Base-by-base conservation (phyloP, 2,888 invertebrate genomes). In the Polietes domitor region DNA sequence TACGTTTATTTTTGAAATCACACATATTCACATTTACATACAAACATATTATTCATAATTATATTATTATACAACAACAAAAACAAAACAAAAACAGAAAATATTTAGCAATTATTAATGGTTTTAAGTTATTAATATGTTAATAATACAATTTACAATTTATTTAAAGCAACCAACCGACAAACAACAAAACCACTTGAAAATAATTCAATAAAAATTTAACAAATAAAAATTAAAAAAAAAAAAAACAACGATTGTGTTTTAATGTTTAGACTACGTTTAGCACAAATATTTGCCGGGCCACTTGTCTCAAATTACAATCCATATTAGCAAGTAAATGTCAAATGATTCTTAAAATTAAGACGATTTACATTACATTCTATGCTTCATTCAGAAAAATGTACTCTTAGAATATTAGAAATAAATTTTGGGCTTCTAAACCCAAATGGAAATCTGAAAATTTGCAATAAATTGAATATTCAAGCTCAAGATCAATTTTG, bases 151-250 rank as follows among this genome's bases (percentile, higher is more conserved):
- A 50, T 63, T 74, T 21, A 75, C 47, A 21, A 41, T 58, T 21
- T 70, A 53, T 72, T 77, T 61, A 71, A 77, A 70, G 26, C 68
- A 43, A 43, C 17, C 41, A 43, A 21, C 58, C 19, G 12, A 43
- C 12, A 58, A 68, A 68, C 41, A 68, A 68, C 58, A 58, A 58
- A 58, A 58, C 43, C 68, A 68, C 68, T 68, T 41, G 24, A 68
- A 68, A 61, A 61, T 37, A 77, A 77, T 61, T 71, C 71, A 77
- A 77, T 71, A 70, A 68, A 61, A 76, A 76, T 65, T 61, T 77
- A 77, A 77, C 50, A 47, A 77, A 71, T 61, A 77, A 71, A 70
- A 77, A 61, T 47, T 73, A 43, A 19, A 3, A 73, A 72, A 61
- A 41, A 37, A 43, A 73, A 72, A 28, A 50, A 47, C 5, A 19